These are phyloP conservation scores for Zaprionus ghesquierei DNA, from an alignment of 1,140 invertebrate species.

Conservation along the genomic window DNA sequence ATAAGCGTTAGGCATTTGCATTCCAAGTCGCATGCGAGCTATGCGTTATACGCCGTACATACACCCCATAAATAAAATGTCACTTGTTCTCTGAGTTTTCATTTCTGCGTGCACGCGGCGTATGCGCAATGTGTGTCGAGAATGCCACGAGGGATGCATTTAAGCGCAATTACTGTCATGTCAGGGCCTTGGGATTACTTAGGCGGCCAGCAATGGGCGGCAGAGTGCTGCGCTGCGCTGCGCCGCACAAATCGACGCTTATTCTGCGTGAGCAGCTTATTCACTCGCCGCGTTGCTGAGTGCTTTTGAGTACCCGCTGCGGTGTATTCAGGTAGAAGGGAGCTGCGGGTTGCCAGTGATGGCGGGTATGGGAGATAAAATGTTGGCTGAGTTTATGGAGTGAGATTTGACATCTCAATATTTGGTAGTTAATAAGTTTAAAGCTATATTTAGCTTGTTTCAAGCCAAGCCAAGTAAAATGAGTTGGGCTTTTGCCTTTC, in stretches of 20 bases:
- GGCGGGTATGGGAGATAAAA: not conserved
- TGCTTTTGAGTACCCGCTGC: conserved; percentile 52
- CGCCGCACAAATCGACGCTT: conserved; percentile 13
- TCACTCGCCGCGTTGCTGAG: conserved; percentile 41
- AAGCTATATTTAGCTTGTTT: not conserved
- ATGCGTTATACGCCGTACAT: not conserved
- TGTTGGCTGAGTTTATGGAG: no score
- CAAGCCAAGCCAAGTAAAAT: not conserved
- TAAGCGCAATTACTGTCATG: conserved; percentile 50
- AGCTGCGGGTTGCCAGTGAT: not conserved
- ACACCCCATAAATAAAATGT: conserved; percentile 55
- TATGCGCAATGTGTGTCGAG: conserved; percentile 17
- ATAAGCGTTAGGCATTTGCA: conserved; percentile 28
- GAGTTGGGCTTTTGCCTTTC: no score
- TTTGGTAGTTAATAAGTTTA: no score
- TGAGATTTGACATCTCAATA: no score
- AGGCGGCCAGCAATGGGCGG: not conserved
- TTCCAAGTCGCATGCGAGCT: conserved; percentile 1
- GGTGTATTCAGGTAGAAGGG: not conserved
- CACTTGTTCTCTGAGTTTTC: conserved; percentile 43
- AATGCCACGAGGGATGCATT: conserved; percentile 32
- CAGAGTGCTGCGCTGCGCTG: no score
- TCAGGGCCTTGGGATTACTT: conserved; percentile 17
- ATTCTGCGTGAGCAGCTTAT: conserved; percentile 51
- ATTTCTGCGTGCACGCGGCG: conserved; percentile 36